Base-by-base conservation (phyloP, 2,113 vertebrate genomes). In the Tachuris rubrigastra region DNA sequence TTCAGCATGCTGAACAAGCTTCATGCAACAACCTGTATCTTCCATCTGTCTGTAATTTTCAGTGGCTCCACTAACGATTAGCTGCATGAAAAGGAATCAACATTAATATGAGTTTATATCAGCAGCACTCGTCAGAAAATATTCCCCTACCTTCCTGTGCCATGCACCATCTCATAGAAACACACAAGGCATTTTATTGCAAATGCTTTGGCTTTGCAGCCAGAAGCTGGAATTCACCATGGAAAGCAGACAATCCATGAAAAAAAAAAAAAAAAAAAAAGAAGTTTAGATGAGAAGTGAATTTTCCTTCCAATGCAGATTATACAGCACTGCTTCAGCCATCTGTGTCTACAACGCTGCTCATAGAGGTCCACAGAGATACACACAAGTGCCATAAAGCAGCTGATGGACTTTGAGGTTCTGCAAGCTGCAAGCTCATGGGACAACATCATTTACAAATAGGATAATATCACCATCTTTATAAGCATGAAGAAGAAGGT, bases 31-130 rank as follows among this genome's bases (percentile, higher is more conserved):
- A 94, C 65, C 72, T 95, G 92, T 76, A 92, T 92, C 90, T 97
- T 88, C 96, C 95, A 90, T 96, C 96, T 97, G 92, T 68, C 88
- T 92, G 41, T 58, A 93, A 85, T 96, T 96, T 93, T 74, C 75
- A 93, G 88, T 77, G 83, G 28, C 77, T 97, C 76, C 50, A 77
- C 87, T 58, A 53, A 69, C 59, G 94, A 68, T 76, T 93, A 56
- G n/a, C 80, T 93, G 79, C 86, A 76, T 76, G 62, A 92, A 92
- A 95, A 96, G 52, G n/a, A 58, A 94, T 84, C 86, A 85, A 35
- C 76, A 72, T 52, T 81, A 90, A 78, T 66, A 73, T n/a, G 76
- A 81, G 60, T 78, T 86, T 92, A 42, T 95, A 90, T 92, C 92
- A 95, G 73, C 49, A 75, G 47, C 78, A 72, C 62, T 81, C 63